Evolutionary conservation across 2,113 vertebrate genomes (phyloP), one percentile per base, ranked within the genome.

Genomic region (Ctenodactylus gundi): DNA sequence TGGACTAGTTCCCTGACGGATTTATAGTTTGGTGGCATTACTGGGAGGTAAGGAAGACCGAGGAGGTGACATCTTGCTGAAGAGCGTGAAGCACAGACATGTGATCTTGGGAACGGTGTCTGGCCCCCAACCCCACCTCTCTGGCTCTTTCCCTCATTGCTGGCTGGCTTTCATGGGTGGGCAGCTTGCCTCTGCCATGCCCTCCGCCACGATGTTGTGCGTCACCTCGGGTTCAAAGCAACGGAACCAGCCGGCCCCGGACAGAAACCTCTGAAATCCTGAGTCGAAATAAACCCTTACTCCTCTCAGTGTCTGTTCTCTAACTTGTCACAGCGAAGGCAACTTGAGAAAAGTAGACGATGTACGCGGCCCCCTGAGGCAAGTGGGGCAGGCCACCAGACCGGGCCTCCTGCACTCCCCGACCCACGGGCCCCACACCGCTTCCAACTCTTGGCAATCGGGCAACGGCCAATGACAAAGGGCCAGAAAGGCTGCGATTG

Each of bases 371-470:
- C 21, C 21, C 53, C 31, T 21, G 18, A 49, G 46, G 73, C 73
- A 9, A 51, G 8, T 11, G 29, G 8, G 6, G 31, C 49, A 15
- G 49, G 18, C 49, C 14, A 8, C 9, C 53, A 18, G 18, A n/a
- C 9, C 10, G 9, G n/a, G 31, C 49, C 4, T 12, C 18, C 10
- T 12, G 10, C n/a, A 18, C 9, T 75, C 34, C 51, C 73, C n/a
- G 34, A 31, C 4, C 10, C 34, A 31, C 12, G 49, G 39, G 21
- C 15, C 53, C 46, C 39, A 36, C 14, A 41, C 13, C 15, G 36
- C 11, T 49, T 27, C 36, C 7, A 31, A 21, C 36, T 49, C n/a
- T 82, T 7, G 0, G 4, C 25, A 23, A 6, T 4, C 0, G 3
- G 15, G 12, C 18, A 51, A 6, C 34, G 31, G 34, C 2, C 14